phyloP scores from a whole-genome alignment of 2,113 vertebrate genomes.

The Ivindomyrus marchei region DNA sequence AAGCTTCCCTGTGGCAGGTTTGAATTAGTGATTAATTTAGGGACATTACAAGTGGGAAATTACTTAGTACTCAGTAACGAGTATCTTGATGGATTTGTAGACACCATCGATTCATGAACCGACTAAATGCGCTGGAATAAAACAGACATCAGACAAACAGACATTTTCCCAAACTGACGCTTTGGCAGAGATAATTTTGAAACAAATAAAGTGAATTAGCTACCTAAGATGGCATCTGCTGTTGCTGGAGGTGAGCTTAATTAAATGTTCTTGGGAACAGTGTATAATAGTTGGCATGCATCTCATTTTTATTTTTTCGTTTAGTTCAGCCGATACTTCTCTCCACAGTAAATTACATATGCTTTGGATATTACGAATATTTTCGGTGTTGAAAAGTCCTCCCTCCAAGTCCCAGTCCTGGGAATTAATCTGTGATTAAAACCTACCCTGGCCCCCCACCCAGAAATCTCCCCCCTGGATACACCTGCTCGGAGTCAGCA shows the following conservation, averaged over 20 bases:
- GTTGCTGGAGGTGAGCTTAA: background rate
- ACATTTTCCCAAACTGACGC: background rate
- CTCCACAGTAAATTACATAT: background rate
- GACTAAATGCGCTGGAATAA: background rate
- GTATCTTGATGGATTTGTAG: background rate
- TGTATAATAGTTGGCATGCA: background rate
- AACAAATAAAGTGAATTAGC: background rate
- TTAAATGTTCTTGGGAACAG: background rate
- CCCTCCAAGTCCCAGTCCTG: background rate
- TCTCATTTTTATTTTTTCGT: background rate
- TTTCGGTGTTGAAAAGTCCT: background rate
- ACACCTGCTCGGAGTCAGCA: background rate
- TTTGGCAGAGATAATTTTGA: background rate
- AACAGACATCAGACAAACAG: background rate
- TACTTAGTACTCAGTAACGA: background rate
- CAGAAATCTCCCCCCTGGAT: background rate
- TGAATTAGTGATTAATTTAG: background rate
- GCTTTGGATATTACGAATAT: background rate
- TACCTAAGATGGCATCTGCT: background rate
- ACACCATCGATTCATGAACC: background rate
- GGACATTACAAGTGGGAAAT: background rate
- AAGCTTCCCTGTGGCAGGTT: background rate
- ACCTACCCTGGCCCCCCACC: background rate
- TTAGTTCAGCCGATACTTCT: background rate
- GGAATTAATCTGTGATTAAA: background rate